Evolutionary conservation across 2,797 vertebrate species (phyloP).

Genomic region (Odontamblyopus rebecca): DNA sequence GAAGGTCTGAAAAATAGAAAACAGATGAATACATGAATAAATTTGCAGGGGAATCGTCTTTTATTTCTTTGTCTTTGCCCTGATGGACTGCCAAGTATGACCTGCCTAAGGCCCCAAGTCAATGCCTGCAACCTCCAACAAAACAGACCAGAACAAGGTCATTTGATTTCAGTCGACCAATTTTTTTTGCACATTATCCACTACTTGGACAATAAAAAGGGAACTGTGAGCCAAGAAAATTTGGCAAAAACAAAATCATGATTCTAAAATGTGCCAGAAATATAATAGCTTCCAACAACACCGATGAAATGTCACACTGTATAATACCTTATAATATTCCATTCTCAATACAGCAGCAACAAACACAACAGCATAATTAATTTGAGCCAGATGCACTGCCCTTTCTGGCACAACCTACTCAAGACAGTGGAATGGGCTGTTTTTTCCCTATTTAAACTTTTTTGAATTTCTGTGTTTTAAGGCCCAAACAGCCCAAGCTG

Average conservation of each 20-base stretch:
- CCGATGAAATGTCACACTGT: constrained; percentile 3
- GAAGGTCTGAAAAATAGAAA: not conserved
- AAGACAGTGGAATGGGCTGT: not conserved
- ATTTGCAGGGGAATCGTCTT: not conserved
- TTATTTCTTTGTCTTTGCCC: not conserved
- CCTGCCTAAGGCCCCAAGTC: not conserved
- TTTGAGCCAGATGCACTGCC: constrained; percentile 2
- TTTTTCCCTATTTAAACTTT: not conserved
- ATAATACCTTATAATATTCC: not conserved
- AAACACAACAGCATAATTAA: not conserved
- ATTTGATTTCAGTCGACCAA: not conserved
- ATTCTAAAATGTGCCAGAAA: not conserved
- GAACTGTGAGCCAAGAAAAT: not conserved
- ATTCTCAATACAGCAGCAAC: not conserved
- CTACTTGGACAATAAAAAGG: not conserved
- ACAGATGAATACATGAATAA: not conserved
- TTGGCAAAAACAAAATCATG: not conserved
- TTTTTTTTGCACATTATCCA: not conserved
- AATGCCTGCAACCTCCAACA: not conserved
- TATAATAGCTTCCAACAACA: constrained; percentile 1
- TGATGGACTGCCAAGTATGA: not conserved
- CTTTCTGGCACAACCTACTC: not conserved
- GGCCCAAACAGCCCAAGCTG: not conserved
- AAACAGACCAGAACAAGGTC: not conserved
- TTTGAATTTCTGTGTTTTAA: not conserved